Base-by-base conservation (phyloP, 2,888 invertebrate species). In the Limenitis arthemis region DNA sequence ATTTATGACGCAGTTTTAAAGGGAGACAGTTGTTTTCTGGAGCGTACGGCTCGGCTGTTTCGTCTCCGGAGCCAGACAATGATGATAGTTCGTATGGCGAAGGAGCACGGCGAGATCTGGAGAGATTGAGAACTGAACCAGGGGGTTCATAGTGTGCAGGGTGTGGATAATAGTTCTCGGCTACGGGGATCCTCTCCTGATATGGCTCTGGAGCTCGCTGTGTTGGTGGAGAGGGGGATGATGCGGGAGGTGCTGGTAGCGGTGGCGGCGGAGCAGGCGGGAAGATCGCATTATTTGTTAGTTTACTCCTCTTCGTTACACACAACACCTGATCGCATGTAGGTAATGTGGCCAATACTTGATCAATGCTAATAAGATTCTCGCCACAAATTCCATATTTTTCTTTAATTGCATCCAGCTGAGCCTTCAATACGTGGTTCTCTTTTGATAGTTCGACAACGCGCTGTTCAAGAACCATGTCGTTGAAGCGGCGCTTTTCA, bases 401-500 rank as follows among this genome's bases (percentile, higher is more conserved):
- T 69, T 97, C 96, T 68, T 96, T 94, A 61, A 98, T 94, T 20
- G 96, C 96, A 65, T 94, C 93, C 52, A 99, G 88, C 70, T 98
- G 98, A 5, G 96, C 95, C 75, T 96, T 94, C 2, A 99, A 89
- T 43, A 96, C 93, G 72, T 97, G 95, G 79, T 98, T 99, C 77
- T 98, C 98, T 78, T 96, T 95, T 60, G 96, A 96, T 50, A 99
- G 87, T 75, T 98, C 97, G 51, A 96, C 92, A 32, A 99, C 97
- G 43, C 97, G 90, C 65, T 96, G 95, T 71, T 98, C 98, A 55
- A 99, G 88, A 1, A 97, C 96, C 95, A 98, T 95, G 79, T 98
- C 98, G 74, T 98, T 97, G 85, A 96, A 94, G 43, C 98, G 92
- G 39, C 98, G 90, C 78, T 98, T 98, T 77, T 98, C 98, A n/a